These are phyloP conservation scores for Epinephelus fuscoguttatus DNA, from an alignment of 2,113 vertebrate species.

Conservation along the genomic window DNA sequence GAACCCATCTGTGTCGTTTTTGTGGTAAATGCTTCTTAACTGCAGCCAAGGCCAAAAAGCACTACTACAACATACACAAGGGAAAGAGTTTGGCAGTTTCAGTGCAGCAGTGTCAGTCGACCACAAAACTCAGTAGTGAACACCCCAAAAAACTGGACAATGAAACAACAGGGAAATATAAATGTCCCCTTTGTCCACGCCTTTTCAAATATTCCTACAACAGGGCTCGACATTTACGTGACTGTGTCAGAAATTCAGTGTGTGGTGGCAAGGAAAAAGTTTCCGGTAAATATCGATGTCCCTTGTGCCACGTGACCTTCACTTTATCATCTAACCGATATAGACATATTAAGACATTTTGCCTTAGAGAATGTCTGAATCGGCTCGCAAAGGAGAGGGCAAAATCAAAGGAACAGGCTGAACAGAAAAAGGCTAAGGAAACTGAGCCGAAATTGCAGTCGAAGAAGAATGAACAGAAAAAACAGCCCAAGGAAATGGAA, in stretches of 20 bases:
- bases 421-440: neutral
- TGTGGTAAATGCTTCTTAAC: conserved; percentile 71
- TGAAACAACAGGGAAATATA: conserved; percentile 39
- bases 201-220: conserved; percentile 82
- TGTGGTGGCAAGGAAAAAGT: conserved; percentile 61
- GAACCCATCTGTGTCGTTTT: conserved; percentile 51
- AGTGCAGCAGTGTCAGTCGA: neutral
- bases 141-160: conserved; percentile 33
- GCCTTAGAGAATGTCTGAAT: conserved; percentile 70
- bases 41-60: conserved; percentile 53
- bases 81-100: conserved; percentile 7
- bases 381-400: conserved; percentile 46
- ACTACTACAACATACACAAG: conserved; percentile 58
- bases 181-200: conserved; percentile 82
- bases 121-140: conserved; percentile 54
- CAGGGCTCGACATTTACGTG: conserved; percentile 79
- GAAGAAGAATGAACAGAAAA: conserved; percentile 17
- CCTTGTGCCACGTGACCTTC: conserved; percentile 77
- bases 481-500: conserved; percentile 20
- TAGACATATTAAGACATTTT: conserved; percentile 77
- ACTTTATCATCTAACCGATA: conserved; percentile 67
- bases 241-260: conserved; percentile 73
- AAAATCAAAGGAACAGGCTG: neutral
- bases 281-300: conserved; percentile 75
- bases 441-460: conserved; percentile 9